Base-by-base conservation (phyloP, 2,797 vertebrate genomes). In the Melopsittacus undulatus region DNA sequence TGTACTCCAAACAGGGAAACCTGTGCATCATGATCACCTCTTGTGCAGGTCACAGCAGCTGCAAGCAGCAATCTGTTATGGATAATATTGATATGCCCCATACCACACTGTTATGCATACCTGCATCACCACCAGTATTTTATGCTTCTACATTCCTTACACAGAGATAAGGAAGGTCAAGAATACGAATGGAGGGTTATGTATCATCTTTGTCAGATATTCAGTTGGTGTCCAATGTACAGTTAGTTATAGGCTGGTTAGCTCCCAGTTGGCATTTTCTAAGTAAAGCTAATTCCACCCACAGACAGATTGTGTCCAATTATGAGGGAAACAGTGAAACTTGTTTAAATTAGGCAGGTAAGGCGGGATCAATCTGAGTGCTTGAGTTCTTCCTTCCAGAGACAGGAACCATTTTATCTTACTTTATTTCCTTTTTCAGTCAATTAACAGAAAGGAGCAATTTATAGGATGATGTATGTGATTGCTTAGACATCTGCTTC, bases 401-500 rank as follows among this genome's bases (percentile, higher is more conserved):
- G 62, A 76, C 9, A 89, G 67, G 34, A 92, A 84, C 43, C 30
- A 66, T 92, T 95, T 95, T 87, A 86, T 95, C 73, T 92, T 79
- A 80, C 72, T 95, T 92, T 88, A 79, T 94, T 70, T 94, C 61
- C 59, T 51, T 90, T 76, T 92, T 63, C 67, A 84, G 76, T 89
- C 93, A 94, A 82, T 95, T 94, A 96, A 89, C 20, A 92, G 40
- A 86, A 88, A 93, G 63, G 24, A 68, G 43, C 67, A 89, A 88
- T 96, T 95, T 66, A 76, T 54, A 84, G n/a, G 67, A 76, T 93
- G 92, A 93, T 88, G n/a, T 84, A 91, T 94, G 74, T 0, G 2
- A 92, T 87, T 88, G 67, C 93, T 95, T 70, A 82, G 59, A 79
- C 83, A 83, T 88, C 83, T 92, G 59, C 40, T 95, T 93, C 86